A percentile compares a stretch with the other conserved stretches of the same genome.
These are phyloP conservation scores for Natator depressus DNA, from an alignment of 2,113 vertebrate species.

Conservation along the genomic window DNA sequence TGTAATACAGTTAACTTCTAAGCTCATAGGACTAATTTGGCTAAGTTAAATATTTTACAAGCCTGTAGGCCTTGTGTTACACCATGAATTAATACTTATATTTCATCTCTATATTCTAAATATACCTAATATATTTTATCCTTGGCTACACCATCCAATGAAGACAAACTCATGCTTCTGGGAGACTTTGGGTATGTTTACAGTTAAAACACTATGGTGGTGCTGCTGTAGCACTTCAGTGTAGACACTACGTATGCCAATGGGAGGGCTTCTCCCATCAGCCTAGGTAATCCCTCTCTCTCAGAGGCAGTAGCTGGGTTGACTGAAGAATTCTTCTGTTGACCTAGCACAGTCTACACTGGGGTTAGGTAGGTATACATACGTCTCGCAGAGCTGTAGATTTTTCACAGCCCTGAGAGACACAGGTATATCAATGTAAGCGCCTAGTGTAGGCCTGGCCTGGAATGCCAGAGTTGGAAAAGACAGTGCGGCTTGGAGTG, in stretches of 20 bases:
- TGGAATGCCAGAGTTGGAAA: neutral
- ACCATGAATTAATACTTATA: neutral
- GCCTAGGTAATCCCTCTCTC: neutral
- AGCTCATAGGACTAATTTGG: neutral
- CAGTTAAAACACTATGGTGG: neutral
- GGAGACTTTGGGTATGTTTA: neutral
- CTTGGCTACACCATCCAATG: neutral
- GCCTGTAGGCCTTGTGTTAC: neutral
- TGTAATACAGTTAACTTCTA: neutral
- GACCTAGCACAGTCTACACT: neutral
- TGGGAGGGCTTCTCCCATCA: neutral
- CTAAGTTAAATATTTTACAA: neutral
- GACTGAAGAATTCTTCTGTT: neutral
- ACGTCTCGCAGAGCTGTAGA: neutral
- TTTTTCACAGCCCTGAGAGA: neutral
- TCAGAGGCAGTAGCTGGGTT: neutral
- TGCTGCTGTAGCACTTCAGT: neutral
- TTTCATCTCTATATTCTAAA: neutral
- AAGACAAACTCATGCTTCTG: neutral
- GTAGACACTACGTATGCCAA: neutral
- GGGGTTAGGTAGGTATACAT: neutral
- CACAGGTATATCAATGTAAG: neutral
- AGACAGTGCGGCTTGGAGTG: neutral
- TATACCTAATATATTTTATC: neutral
- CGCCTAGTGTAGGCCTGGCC: neutral